A percentile compares a stretch with the other conserved stretches of the same genome.
Evolutionary conservation across 1,140 invertebrate genomes (phyloP).

Genomic region (Drosophila melanica): DNA sequence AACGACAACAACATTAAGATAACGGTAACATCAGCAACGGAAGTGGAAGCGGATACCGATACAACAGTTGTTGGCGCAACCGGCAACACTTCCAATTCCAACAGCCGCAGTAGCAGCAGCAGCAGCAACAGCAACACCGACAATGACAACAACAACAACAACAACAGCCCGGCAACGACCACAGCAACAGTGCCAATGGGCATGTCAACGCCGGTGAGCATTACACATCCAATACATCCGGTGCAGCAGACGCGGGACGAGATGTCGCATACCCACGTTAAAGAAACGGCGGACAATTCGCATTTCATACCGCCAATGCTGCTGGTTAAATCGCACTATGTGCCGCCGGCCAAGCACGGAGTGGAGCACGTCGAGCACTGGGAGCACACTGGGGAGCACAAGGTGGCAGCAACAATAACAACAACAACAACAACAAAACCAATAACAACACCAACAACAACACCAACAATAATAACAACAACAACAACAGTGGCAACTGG

Average conservation of each 20-base stretch:
- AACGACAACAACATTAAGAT: not conserved
- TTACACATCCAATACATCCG: conserved; percentile 69
- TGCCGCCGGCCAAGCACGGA: conserved; percentile 67
- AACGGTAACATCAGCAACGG: not conserved
- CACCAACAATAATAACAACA: conserved; percentile 10
- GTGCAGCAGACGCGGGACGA: conserved; percentile 42
- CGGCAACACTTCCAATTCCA: not conserved
- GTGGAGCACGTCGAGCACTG: conserved; percentile 39
- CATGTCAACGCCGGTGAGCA: conserved; percentile 42
- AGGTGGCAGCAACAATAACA: conserved; percentile 9
- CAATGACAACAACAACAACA: not conserved
- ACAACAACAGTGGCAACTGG: conserved; percentile 4
- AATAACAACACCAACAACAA: not conserved
- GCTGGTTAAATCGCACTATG: conserved; percentile 82
- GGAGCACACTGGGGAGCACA: conserved; percentile 40
- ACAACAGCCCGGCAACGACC: not conserved
- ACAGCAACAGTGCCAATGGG: conserved; percentile 19
- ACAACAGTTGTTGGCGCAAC: conserved; percentile 14
- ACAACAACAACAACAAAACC: conserved; percentile 11
- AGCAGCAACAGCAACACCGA: not conserved
- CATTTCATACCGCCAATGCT: conserved; percentile 84
- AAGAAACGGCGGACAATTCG: conserved; percentile 75
- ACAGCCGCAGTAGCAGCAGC: not conserved
- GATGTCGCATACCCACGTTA: conserved; percentile 47
- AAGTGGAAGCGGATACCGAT: conserved; percentile 13